Percentiles rank a stretch among this genome's conserved stretches.
Conservation (phyloP, 2,113 vertebrate species). For the Lampris incognitus region DNA sequence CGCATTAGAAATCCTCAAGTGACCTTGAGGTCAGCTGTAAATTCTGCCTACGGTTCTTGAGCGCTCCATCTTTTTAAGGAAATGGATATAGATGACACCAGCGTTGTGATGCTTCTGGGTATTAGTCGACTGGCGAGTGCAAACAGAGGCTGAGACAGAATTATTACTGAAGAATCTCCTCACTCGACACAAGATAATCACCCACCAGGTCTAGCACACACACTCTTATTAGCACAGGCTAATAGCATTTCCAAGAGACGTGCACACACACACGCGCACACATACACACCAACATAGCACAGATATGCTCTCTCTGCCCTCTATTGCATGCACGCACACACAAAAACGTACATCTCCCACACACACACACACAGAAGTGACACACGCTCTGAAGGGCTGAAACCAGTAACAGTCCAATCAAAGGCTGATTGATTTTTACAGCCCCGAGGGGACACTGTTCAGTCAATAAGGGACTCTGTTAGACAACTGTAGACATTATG, state of each 20-base stretch:
- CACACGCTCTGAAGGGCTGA: slow-evolving; percentile 55
- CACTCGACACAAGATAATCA: slow-evolving; percentile 44
- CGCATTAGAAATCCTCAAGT: no score
- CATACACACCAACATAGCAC: neutral
- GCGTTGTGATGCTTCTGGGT: neutral
- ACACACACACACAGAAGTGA: slow-evolving; percentile 14
- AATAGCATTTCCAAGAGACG: slow-evolving; percentile 21
- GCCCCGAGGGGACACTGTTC: slow-evolving; percentile 60
- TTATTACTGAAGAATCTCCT: slow-evolving; percentile 41
- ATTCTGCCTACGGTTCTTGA: no score
- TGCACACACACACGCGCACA: neutral
- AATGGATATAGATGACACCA: neutral
- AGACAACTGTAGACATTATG: slow-evolving; percentile 75
- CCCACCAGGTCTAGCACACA: neutral
- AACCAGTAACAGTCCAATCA: slow-evolving; percentile 64
- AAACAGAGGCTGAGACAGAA: neutral
- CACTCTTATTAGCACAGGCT: slow-evolving; percentile 18
- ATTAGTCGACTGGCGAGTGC: neutral
- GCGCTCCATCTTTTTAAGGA: neutral
- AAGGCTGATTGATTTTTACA: slow-evolving; percentile 72
- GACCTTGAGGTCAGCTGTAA: no score
- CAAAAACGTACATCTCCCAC: neutral
- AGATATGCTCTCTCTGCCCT: neutral
- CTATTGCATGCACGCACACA: neutral
- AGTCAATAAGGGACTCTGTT: slow-evolving; percentile 74